Conservation (phyloP, 2,888 invertebrate species). For the Quadroppia sp. region DNA sequence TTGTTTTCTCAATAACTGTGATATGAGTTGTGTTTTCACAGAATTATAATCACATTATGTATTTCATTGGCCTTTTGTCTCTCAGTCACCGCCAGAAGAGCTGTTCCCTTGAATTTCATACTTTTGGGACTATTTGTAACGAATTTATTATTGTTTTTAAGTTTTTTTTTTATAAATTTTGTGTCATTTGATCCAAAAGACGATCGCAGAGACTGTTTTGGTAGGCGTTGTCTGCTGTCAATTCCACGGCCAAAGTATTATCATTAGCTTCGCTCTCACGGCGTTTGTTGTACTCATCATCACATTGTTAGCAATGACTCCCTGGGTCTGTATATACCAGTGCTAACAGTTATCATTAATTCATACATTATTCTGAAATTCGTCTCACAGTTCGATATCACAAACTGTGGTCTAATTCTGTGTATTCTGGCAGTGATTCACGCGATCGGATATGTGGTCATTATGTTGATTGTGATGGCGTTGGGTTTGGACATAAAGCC, state of each 20-base stretch:
- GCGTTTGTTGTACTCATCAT: background rate
- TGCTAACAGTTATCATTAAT: too few species aligned
- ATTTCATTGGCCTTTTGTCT: background rate
- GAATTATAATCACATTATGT: background rate
- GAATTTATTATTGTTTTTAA: background rate
- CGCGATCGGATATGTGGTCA: background rate
- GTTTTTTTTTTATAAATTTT: background rate
- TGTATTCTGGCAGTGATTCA: background rate
- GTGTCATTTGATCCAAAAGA: background rate
- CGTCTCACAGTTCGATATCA: background rate
- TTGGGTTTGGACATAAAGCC: background rate
- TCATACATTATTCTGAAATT: background rate
- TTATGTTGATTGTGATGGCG: background rate
- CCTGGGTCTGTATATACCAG: background rate
- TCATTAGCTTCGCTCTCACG: background rate
- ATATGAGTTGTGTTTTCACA: background rate
- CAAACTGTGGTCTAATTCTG: background rate
- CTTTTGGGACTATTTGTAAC: background rate
- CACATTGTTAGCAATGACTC: slow-evolving; percentile 3
- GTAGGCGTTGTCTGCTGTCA: background rate
- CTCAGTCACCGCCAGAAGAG: background rate
- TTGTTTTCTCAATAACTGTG: background rate
- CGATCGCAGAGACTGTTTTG: background rate
- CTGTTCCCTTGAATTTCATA: slow-evolving; percentile 4
- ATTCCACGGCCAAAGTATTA: background rate